phyloP scores from a whole-genome alignment of 2,797 vertebrate genomes.

The Hemitrygon akajei region DNA sequence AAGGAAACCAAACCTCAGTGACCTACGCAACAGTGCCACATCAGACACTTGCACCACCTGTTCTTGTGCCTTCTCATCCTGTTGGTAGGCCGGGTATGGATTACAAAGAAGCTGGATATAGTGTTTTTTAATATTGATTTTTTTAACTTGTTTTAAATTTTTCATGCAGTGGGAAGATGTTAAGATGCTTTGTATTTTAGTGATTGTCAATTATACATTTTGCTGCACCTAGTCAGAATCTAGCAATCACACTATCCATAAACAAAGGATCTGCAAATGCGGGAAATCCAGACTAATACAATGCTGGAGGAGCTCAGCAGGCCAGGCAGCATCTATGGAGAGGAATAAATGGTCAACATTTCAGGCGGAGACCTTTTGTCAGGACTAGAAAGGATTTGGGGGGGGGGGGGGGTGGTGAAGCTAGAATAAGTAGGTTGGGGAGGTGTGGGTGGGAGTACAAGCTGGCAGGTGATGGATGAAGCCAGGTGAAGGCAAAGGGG shows the following conservation, averaged over 20 bases:
- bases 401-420: too few relatives aligned
- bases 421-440: too few relatives aligned
- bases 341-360: too few relatives aligned
- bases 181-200: not conserved
- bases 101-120: not conserved
- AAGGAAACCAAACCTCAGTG: slow-evolving; percentile 56
- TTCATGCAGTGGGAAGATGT: not conserved
- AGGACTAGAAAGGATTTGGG: too few relatives aligned
- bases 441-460: too few relatives aligned
- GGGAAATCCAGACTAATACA: too few relatives aligned
- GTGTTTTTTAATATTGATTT: not conserved
- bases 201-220: not conserved
- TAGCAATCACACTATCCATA: not conserved
- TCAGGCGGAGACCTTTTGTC: too few relatives aligned
- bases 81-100: slow-evolving; percentile 64
- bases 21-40: slow-evolving; percentile 55
- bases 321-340: too few relatives aligned
- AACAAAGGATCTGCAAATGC: not conserved
- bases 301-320: too few relatives aligned
- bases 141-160: not conserved
- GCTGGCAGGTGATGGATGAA: too few relatives aligned
- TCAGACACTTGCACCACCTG: slow-evolving; percentile 56
- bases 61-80: slow-evolving; percentile 55
- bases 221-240: not conserved
- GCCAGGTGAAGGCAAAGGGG: too few relatives aligned